Percentiles rank a stretch among this genome's conserved stretches.
phyloP scores from a whole-genome alignment of 2,113 vertebrate genomes.

The Calyptommatus sinebrachiatus region DNA sequence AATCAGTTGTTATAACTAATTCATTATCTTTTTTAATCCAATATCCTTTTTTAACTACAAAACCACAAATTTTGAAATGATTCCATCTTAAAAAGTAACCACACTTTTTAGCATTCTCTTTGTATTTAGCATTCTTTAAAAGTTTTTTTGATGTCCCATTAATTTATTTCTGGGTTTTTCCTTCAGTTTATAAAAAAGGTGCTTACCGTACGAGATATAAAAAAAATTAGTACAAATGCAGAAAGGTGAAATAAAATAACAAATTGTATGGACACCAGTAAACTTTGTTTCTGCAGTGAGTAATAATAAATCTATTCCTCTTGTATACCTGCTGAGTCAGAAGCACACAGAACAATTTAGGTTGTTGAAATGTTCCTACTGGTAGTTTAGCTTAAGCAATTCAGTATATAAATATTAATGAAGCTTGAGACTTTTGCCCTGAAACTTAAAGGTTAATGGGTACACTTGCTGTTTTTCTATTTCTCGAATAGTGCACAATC shows the following conservation, averaged over 20 bases:
- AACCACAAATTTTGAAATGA: background rate
- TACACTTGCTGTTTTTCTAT: slow-evolving; percentile 51
- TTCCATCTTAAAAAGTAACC: background rate
- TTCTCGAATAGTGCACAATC: slow-evolving; percentile 53
- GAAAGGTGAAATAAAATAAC: background rate
- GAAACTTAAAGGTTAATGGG: slow-evolving; percentile 72
- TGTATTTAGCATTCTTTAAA: background rate
- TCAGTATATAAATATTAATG: slow-evolving; percentile 68
- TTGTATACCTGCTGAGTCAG: slow-evolving; percentile 35
- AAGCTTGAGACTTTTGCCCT: slow-evolving; percentile 61
- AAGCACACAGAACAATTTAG: slow-evolving; percentile 27
- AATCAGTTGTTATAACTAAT: too few relatives aligned
- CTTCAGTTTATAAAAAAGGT: background rate
- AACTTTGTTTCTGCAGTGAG: background rate
- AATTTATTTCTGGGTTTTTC: background rate
- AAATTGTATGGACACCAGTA: background rate
- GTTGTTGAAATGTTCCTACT: slow-evolving; percentile 43
- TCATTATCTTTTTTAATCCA: too few relatives aligned
- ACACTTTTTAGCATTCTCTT: background rate
- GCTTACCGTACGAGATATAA: background rate
- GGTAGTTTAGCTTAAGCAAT: slow-evolving; percentile 49
- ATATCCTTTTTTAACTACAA: too few relatives aligned
- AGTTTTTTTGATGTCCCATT: background rate
- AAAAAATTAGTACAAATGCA: background rate
- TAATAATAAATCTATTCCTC: background rate